Base-by-base conservation (phyloP, 2,888 invertebrate species). In the Polymixis lichenea region DNA sequence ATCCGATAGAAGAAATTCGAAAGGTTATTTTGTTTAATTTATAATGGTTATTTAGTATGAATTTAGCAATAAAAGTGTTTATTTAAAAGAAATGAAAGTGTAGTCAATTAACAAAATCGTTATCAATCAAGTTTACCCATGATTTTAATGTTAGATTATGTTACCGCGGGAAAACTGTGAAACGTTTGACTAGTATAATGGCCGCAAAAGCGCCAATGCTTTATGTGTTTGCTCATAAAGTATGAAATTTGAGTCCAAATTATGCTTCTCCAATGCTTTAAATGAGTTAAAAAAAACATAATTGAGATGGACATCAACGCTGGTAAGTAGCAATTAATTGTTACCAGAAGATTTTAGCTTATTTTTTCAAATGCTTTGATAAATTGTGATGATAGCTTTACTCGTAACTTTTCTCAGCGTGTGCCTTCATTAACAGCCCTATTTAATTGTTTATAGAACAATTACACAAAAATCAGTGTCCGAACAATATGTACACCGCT, bases 161-260 rank as follows among this genome's bases (percentile, higher is more conserved):
- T 94, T 93, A 95, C 95, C 96, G 96, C 96, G 96, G 96, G 96
- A 96, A 96, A 96, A 95, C 93, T 93, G 93, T 93, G 94, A 93
- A 91, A 95, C 95, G 95, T 95, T 95, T 94, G 95, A 95, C 94
- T 94, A 92, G 93, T 92, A 84, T 96, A 96, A 96, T 96, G 96
- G 96, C 96, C 96, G 96, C 96, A 95, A 93, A 93, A 96, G 95
- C 96, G 95, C 95, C 95, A 96, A 96, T 96, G 95, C 95, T 93
- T 92, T 93, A 93, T 92, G 93, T 95, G 95, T 95, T 95, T 95
- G 94, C 91, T 93, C 92, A 86, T 90, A 85, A 82, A 90, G 87
- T 89, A 93, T 94, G 93, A 93, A 93, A 90, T 92, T 90, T 88
- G 87, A 91, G 84, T 90, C 87, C 85, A 87, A 91, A 91, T 80